Evolutionary conservation across 2,888 invertebrate species (phyloP).

Genomic region (Camptogramma bilineatum): DNA sequence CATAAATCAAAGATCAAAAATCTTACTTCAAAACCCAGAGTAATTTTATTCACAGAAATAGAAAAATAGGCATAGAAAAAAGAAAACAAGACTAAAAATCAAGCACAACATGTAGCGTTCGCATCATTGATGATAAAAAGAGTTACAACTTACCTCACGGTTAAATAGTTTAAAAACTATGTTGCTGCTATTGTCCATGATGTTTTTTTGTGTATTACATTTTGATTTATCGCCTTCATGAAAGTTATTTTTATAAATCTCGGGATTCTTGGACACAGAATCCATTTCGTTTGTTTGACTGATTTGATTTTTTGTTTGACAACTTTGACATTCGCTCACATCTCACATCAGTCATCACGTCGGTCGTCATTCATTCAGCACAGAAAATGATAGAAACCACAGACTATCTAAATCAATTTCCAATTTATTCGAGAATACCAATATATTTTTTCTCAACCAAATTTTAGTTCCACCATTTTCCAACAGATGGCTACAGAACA

Average conservation of each 20-base stretch:
- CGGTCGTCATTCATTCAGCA: too few relatives aligned
- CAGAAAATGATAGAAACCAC: too few relatives aligned
- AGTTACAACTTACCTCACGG: slow-evolving; percentile 83
- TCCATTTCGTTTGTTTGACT: slow-evolving; percentile 82
- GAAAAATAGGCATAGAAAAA: slow-evolving; percentile 42
- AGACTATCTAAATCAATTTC: background rate
- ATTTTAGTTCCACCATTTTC: background rate
- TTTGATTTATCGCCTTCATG: slow-evolving; percentile 62
- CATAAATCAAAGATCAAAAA: background rate
- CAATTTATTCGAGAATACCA: background rate
- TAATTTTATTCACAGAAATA: slow-evolving; percentile 13
- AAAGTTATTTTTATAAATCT: slow-evolving; percentile 62
- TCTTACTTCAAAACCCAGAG: background rate
- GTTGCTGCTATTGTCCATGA: slow-evolving; percentile 65
- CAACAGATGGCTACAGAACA: background rate
- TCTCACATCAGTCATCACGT: too few relatives aligned
- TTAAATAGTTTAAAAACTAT: slow-evolving; percentile 84
- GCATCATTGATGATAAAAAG: slow-evolving; percentile 38
- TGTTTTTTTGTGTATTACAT: slow-evolving; percentile 59
- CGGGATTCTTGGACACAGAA: slow-evolving; percentile 69
- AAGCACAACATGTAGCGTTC: slow-evolving; percentile 46
- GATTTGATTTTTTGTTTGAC: slow-evolving; percentile 48
- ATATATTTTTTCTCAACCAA: background rate
- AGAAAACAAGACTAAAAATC: slow-evolving; percentile 50
- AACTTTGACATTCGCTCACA: slow-evolving; percentile 17